These are phyloP conservation scores for Propithecus deckenii DNA, from an alignment of 2,797 vertebrate genomes.

Conservation along the genomic window DNA sequence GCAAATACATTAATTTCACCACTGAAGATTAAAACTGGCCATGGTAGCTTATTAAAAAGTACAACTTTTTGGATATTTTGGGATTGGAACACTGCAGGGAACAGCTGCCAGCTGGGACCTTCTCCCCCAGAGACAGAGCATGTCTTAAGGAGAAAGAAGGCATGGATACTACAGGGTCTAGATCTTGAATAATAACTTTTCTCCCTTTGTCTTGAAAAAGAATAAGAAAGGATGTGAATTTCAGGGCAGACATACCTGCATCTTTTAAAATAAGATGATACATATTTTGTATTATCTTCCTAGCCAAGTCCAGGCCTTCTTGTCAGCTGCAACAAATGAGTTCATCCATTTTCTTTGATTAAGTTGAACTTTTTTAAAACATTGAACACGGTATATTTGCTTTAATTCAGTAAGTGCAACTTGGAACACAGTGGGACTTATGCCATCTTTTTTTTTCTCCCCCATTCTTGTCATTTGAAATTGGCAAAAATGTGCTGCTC, in stretches of 20 bases:
- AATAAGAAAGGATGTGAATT: neutral
- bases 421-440: neutral
- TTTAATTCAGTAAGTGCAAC: neutral
- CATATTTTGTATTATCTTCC: neutral
- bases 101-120: neutral
- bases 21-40: constrained; percentile 7
- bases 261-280: neutral
- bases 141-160: neutral
- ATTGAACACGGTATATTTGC: fast-evolving
- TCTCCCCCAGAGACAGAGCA: neutral
- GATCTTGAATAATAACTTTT: neutral
- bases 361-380: neutral
- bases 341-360: neutral
- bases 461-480: constrained; percentile 61
- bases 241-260: neutral
- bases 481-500: constrained; percentile 38
- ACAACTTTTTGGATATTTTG: neutral
- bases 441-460: too few relatives aligned
- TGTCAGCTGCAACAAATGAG: neutral
- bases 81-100: neutral
- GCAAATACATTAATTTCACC: neutral
- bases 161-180: neutral
- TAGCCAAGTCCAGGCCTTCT: neutral
- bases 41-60: neutral
- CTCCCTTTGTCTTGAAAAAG: neutral